phyloP scores from a whole-genome alignment of 2,797 vertebrate genomes.

The Neoniphon sammara region DNA sequence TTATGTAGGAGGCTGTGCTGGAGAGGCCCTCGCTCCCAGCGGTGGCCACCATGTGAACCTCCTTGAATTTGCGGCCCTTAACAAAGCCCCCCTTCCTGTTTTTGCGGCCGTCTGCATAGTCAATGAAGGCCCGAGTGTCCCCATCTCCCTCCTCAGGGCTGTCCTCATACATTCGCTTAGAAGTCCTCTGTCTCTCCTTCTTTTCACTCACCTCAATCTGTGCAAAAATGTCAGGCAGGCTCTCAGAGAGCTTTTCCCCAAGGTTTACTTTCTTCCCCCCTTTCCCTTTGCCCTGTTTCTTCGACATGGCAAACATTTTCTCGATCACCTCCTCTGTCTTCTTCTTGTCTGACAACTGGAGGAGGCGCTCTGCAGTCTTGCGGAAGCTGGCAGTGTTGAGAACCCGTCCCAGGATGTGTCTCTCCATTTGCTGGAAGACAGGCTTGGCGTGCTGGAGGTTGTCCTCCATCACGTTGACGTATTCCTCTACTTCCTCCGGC shows the following conservation, averaged over 20 bases:
- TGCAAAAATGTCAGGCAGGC: conserved; percentile 92
- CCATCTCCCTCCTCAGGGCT: conserved; percentile 89
- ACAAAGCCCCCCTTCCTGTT: conserved; percentile 79
- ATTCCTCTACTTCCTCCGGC: conserved; percentile 88
- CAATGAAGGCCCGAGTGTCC: conserved; percentile 90
- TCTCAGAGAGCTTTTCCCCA: conserved; percentile 88
- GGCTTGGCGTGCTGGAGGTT: conserved; percentile 94
- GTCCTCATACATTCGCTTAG: conserved; percentile 89
- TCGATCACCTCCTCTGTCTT: conserved; percentile 90
- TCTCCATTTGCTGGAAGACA: conserved; percentile 94
- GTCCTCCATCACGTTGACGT: conserved; percentile 87
- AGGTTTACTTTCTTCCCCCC: conserved; percentile 82
- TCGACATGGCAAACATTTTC: conserved; percentile 90
- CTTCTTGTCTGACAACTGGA: conserved; percentile 92
- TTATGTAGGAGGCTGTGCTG: conserved; percentile 88
- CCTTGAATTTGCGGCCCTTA: conserved; percentile 83
- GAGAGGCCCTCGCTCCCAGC: conserved; percentile 79
- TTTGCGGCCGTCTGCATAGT: conserved; percentile 88
- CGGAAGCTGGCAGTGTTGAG: conserved; percentile 90
- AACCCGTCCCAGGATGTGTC: conserved; percentile 90
- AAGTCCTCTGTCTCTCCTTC: conserved; percentile 88
- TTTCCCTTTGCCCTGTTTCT: conserved; percentile 86
- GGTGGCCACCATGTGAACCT: conserved; percentile 81
- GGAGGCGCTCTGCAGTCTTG: conserved; percentile 91
- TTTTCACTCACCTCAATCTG: conserved; percentile 94